Percentiles rank a stretch among this genome's conserved stretches.
Conservation (phyloP, 2,888 invertebrate genomes). For the Apotomis capreana region DNA sequence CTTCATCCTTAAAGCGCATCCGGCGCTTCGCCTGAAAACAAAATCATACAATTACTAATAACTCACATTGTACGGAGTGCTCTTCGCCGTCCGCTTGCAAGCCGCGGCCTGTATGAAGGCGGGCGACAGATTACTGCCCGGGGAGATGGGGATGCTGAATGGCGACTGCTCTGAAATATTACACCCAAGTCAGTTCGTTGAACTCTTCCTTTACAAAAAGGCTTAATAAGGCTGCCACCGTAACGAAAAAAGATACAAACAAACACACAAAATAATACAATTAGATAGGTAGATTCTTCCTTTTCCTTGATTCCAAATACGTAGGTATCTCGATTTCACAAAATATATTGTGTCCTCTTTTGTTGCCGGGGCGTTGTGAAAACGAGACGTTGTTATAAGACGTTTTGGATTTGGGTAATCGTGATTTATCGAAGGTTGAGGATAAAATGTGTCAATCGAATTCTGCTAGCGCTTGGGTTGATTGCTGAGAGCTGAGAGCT, state of each 20-base stretch:
- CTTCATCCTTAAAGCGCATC: no score
- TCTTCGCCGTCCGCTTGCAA: conserved; percentile 73
- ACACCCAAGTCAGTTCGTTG: conserved; percentile 12
- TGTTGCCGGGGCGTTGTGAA: no score
- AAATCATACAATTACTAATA: conserved; percentile 48
- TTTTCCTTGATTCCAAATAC: no score
- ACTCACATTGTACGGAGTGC: conserved; percentile 76
- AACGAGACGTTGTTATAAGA: background rate
- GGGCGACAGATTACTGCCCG: conserved; percentile 69
- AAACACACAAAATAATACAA: no score
- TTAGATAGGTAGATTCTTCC: no score
- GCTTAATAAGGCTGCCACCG: no score
- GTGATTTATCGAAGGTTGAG: background rate
- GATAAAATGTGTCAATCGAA: background rate
- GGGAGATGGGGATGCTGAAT: conserved; percentile 74
- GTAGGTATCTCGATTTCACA: no score
- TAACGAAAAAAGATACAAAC: no score
- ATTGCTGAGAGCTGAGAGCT: no score
- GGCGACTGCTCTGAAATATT: conserved; percentile 70
- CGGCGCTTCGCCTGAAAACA: background rate
- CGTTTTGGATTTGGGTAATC: background rate
- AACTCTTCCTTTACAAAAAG: background rate
- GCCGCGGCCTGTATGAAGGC: conserved; percentile 69
- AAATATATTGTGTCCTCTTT: no score
- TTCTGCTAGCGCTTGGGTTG: background rate